phyloP scores from a whole-genome alignment of 2,113 vertebrate genomes.

The Salvelinus alpinus region DNA sequence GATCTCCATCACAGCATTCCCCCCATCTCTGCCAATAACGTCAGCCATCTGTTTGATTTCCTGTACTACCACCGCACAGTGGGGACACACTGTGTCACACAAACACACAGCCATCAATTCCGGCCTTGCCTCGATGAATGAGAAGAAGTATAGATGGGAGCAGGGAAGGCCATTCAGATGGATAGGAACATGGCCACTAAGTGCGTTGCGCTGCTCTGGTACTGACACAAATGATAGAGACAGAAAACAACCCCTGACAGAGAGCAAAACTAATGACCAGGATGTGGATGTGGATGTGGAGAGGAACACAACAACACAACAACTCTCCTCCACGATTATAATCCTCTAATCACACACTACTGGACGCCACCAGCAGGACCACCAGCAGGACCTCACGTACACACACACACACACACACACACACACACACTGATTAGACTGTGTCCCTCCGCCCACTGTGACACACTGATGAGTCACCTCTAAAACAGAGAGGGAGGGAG shows the following conservation, averaged over 20 bases:
- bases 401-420: not conserved
- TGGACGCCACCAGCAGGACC: not conserved
- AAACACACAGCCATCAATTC: not conserved
- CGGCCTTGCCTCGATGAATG: not conserved
- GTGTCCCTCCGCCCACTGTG: not conserved
- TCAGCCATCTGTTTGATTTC: not conserved
- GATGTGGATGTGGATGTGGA: not conserved
- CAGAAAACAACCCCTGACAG: not conserved
- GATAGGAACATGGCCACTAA: not conserved
- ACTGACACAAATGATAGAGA: not conserved
- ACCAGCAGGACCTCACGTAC: not conserved
- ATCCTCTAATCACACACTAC: not conserved
- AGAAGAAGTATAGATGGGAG: not conserved
- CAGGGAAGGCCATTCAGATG: not conserved
- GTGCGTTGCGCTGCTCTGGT: not conserved
- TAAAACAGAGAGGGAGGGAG: not conserved
- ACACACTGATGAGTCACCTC: not conserved
- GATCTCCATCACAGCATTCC: not conserved
- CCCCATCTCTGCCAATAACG: not conserved
- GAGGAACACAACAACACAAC: not conserved
- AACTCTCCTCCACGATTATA: not conserved
- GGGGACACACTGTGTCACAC: not conserved
- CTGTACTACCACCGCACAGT: not conserved
- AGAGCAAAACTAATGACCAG: not conserved
- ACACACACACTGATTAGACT: slow-evolving; percentile 11